Evolutionary conservation across 2,113 vertebrate genomes (phyloP).

Genomic region (Solenodon paradoxus): DNA sequence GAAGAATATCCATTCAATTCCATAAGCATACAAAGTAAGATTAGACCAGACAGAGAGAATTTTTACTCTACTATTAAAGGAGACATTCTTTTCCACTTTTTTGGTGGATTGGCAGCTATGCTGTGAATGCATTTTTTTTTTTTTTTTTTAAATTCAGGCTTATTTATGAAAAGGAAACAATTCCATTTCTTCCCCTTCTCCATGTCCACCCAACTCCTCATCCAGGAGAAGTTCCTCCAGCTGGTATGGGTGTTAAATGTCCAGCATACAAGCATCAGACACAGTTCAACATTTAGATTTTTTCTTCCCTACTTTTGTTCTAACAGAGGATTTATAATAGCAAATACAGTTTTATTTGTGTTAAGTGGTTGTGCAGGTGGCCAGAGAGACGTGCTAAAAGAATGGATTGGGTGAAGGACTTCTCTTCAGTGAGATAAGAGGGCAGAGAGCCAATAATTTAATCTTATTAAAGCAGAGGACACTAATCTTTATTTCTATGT

Average conservation of each 20-base stretch:
- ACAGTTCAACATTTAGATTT: background rate
- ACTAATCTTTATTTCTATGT: background rate
- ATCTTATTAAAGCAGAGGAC: background rate
- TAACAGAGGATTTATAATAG: background rate
- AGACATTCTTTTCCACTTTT: background rate
- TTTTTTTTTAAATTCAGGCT: background rate
- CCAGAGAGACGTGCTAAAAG: background rate
- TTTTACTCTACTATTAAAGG: background rate
- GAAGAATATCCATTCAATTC: background rate
- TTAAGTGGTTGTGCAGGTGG: background rate
- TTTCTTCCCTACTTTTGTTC: background rate
- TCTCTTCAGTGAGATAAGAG: background rate
- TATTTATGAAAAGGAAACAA: background rate
- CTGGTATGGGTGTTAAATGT: background rate
- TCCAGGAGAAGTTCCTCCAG: background rate
- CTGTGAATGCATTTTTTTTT: background rate
- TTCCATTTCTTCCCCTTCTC: background rate
- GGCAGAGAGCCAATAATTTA: background rate
- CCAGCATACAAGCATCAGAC: background rate
- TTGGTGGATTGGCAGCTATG: background rate
- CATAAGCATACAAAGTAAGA: background rate
- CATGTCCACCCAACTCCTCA: background rate
- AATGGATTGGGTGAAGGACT: background rate
- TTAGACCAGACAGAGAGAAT: background rate
- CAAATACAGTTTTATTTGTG: background rate